phyloP scores from a whole-genome alignment of 2,797 vertebrate genomes.

The Myotis vivesi region DNA sequence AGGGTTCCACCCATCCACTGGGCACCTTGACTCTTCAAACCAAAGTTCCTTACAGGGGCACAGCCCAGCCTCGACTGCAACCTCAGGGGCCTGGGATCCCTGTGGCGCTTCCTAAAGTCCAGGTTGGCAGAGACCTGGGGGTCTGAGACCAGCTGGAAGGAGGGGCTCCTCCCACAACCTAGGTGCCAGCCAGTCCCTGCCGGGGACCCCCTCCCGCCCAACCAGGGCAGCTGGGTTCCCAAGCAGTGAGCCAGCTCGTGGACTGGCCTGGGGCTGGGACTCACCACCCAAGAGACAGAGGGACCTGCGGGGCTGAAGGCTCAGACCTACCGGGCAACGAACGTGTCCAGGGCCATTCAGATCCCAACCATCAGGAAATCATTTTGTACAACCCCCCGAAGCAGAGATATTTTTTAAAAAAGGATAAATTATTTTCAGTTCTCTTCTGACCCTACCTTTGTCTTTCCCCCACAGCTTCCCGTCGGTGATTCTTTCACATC shows the following conservation, averaged over 20 bases:
- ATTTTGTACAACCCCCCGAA: conserved; percentile 75
- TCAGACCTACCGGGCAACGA: neutral
- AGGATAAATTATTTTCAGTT: conserved; percentile 70
- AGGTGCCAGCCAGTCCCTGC: neutral
- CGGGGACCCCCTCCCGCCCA: neutral
- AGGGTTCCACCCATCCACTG: neutral
- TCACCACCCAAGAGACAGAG: neutral
- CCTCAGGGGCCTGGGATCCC: conserved; percentile 63
- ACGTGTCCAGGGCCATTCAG: neutral
- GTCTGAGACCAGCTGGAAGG: neutral
- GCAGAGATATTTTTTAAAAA: conserved; percentile 74
- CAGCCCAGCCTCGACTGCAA: conserved; percentile 67
- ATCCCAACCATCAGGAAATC: conserved; percentile 70
- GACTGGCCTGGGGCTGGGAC: neutral
- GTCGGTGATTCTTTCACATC: conserved; percentile 67
- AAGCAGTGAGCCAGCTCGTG: neutral
- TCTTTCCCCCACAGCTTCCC: conserved; percentile 31
- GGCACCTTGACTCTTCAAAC: conserved; percentile 78
- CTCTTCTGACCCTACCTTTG: conserved; percentile 59
- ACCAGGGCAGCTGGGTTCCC: neutral
- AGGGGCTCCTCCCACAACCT: conserved; percentile 17
- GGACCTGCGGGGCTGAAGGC: neutral
- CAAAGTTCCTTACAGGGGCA: conserved; percentile 82
- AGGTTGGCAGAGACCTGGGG: neutral
- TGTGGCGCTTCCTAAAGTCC: conserved; percentile 19